phyloP scores from a whole-genome alignment of 2,797 vertebrate species.

The Leucoraja ocellata region DNA sequence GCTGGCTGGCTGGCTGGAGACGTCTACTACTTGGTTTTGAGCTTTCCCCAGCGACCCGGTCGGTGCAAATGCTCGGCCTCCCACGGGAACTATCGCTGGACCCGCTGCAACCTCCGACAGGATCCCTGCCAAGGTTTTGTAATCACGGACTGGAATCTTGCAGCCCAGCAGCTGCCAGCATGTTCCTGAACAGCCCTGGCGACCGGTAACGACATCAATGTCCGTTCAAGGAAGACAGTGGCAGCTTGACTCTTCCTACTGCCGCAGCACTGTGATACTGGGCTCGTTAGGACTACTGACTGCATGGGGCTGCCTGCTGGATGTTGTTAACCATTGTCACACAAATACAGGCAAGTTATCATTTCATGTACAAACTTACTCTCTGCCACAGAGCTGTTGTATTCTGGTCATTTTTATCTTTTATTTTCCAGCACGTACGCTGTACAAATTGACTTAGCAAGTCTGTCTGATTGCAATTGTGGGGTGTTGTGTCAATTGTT shows the following conservation, averaged over 20 bases:
- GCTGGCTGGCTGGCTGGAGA: background rate
- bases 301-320: background rate
- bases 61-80: background rate
- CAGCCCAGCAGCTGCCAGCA: background rate
- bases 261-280: background rate
- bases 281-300: background rate
- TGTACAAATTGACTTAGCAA: background rate
- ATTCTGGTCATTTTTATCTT: background rate
- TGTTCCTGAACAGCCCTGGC: background rate
- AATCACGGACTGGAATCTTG: background rate
- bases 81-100: background rate
- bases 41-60: too few species aligned
- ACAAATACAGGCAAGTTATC: conserved; percentile 7
- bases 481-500: background rate
- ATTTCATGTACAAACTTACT: background rate
- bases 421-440: too few species aligned
- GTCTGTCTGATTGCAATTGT: too few species aligned
- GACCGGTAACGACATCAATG: background rate
- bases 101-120: background rate
- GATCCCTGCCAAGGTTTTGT: background rate
- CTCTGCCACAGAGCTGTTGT: background rate
- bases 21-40: background rate
- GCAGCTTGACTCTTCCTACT: background rate
- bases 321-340: background rate
- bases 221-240: background rate